Evolutionary conservation across 2,797 vertebrate species (phyloP).

Genomic region (Myotis findleyi): DNA sequence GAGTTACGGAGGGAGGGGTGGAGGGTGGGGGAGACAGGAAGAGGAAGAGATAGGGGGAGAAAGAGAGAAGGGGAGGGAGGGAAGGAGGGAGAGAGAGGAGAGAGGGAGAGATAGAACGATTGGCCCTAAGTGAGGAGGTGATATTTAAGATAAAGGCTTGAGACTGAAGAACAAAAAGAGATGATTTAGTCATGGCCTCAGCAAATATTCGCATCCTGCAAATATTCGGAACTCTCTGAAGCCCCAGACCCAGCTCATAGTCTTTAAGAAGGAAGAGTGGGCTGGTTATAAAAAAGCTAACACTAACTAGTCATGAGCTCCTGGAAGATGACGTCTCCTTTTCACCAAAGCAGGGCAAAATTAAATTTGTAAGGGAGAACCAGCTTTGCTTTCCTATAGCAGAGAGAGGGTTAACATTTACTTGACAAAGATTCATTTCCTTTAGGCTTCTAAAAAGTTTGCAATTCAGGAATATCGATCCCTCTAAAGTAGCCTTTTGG

Average conservation of each 20-base stretch:
- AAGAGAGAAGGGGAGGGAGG: too few species aligned
- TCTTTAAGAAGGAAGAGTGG: not conserved
- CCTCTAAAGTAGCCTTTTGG: constrained; percentile 75
- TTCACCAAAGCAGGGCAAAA: not conserved
- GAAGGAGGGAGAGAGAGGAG: too few species aligned
- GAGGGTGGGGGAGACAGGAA: too few species aligned
- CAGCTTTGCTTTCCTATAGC: not conserved
- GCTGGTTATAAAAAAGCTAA: not conserved
- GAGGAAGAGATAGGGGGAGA: too few species aligned
- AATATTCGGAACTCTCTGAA: too few species aligned
- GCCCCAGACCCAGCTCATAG: not conserved
- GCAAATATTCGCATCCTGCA: not conserved
- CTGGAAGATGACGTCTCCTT: not conserved
- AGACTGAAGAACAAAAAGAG: not conserved
- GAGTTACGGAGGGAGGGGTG: too few species aligned
- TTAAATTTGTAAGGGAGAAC: not conserved
- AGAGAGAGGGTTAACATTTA: constrained; percentile 42
- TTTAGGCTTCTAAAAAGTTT: constrained; percentile 67
- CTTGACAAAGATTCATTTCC: constrained; percentile 40
- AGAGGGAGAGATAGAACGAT: too few species aligned
- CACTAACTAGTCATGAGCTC: not conserved
- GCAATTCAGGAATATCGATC: constrained; percentile 69
- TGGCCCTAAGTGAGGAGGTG: not conserved
- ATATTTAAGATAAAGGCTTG: not conserved
- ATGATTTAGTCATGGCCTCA: not conserved